A percentile compares a stretch with the other conserved stretches of the same genome.
Conservation (phyloP, 1,140 invertebrate species). For the Paraescarpia echinospica region DNA sequence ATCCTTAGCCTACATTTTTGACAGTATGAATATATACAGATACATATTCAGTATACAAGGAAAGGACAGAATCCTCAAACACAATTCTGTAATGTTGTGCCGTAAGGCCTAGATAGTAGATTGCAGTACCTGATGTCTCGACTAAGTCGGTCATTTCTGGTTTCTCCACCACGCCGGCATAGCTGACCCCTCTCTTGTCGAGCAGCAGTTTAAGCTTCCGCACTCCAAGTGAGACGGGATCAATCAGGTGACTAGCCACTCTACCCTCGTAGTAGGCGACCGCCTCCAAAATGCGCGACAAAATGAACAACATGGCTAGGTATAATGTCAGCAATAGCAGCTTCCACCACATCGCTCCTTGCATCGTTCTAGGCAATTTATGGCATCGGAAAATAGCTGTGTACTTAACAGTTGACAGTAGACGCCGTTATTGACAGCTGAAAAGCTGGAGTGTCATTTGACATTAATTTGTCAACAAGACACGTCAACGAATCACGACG, state of each 20-base stretch:
- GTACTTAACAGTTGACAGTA: neutral
- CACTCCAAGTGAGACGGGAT: conserved; percentile 61
- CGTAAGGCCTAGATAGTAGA: no score
- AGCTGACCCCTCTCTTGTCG: conserved; percentile 61
- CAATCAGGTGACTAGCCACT: conserved; percentile 51
- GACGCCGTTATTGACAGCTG: neutral
- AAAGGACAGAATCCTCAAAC: no score
- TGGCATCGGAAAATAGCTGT: neutral
- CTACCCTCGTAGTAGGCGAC: conserved; percentile 54
- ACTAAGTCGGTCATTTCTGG: conserved; percentile 60
- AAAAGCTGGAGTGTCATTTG: no score
- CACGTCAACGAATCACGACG: neutral
- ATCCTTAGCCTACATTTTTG: no score
- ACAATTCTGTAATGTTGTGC: no score
- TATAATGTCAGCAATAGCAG: conserved; percentile 54
- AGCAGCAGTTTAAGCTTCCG: conserved; percentile 61
- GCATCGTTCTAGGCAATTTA: neutral
- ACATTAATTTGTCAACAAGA: conserved; percentile 5
- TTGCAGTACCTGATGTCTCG: conserved; percentile 56
- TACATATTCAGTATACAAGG: no score
- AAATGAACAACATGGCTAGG: conserved; percentile 52
- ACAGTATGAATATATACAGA: no score
- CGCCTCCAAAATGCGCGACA: conserved; percentile 57
- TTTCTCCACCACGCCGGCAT: conserved; percentile 61
- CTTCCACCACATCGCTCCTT: conserved; percentile 53